Percentiles rank a stretch among this genome's conserved stretches.
phyloP scores from a whole-genome alignment of 1,140 invertebrate genomes.

The Drosophila oshimai region DNA sequence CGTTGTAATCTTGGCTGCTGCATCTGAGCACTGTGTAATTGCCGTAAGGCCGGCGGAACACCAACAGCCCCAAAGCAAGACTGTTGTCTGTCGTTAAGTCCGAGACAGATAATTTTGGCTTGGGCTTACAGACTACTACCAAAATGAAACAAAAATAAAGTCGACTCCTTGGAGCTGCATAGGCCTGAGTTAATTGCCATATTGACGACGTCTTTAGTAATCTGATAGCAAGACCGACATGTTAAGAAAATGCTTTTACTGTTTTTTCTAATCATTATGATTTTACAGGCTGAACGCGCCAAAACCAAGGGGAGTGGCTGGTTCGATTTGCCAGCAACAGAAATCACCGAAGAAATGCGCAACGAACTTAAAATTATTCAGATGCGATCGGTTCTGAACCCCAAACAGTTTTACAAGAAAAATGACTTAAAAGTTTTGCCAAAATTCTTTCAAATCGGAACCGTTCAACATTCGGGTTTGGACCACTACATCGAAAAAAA shows the following conservation, averaged over 20 bases:
- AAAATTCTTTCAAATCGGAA: slow-evolving; percentile 95
- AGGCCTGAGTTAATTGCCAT: slow-evolving; percentile 18
- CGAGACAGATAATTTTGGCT: slow-evolving; percentile 46
- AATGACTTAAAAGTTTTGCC: slow-evolving; percentile 93
- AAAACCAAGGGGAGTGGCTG: slow-evolving; percentile 93
- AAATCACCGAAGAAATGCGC: slow-evolving; percentile 93
- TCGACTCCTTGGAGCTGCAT: slow-evolving; percentile 19
- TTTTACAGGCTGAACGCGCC: slow-evolving; percentile 85
- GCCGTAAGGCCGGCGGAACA: slow-evolving; percentile 82
- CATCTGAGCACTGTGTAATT: slow-evolving; percentile 35
- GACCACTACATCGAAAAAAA: slow-evolving; percentile 90
- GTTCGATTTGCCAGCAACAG: slow-evolving; percentile 93
- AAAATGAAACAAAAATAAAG: slow-evolving; percentile 45
- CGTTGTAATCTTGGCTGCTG: slow-evolving; percentile 82
- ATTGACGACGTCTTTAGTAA: slow-evolving; percentile 83
- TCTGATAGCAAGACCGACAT: slow-evolving; percentile 35
- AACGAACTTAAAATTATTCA: slow-evolving; percentile 94
- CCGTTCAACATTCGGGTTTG: slow-evolving; percentile 88
- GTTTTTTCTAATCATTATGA: background rate
- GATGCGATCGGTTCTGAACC: slow-evolving; percentile 96
- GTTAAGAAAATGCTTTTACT: background rate
- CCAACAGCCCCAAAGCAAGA: slow-evolving; percentile 36
- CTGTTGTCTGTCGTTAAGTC: slow-evolving; percentile 37
- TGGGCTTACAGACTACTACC: slow-evolving; percentile 28
- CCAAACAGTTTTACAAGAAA: slow-evolving; percentile 96